A percentile compares a stretch with the other conserved stretches of the same genome.
phyloP scores from a whole-genome alignment of 37 sponge, comb jelly and placozoan species.

The Chondrosia reniformis region DNA sequence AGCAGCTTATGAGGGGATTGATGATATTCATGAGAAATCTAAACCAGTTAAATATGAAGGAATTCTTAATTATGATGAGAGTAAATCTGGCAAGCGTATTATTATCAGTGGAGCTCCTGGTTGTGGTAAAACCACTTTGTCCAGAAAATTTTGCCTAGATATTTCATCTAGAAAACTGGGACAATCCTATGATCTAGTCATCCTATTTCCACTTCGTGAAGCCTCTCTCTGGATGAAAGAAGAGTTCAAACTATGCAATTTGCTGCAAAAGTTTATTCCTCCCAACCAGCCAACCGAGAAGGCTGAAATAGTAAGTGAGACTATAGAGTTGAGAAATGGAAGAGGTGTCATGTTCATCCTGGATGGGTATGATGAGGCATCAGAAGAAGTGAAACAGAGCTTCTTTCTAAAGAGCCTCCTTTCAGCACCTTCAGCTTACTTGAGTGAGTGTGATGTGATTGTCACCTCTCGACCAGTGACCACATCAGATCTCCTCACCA shows the following conservation, averaged over 20 bases:
- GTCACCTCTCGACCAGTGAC: constrained; percentile 14
- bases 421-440: not conserved
- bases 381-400: not conserved
- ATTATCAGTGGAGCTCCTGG: constrained; percentile 15
- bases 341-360: constrained; percentile 1
- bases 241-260: not conserved
- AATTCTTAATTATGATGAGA: too few species aligned
- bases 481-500: not conserved
- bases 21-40: too few species aligned
- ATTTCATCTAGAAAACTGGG: not conserved
- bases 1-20: too few species aligned
- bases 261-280: not conserved
- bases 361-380: constrained; percentile 15
- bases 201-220: constrained; percentile 10
- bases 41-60: too few species aligned
- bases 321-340: not conserved
- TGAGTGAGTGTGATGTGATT: not conserved
- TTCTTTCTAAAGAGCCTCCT: not conserved
- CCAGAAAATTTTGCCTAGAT: not conserved
- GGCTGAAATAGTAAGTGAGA: not conserved
- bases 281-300: too few species aligned
- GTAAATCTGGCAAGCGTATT: constrained; percentile 12
- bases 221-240: not conserved
- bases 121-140: constrained; percentile 11
- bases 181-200: not conserved